Evolutionary conservation across 2,797 vertebrate genomes (phyloP).

Genomic region (Clarias pachynema): DNA sequence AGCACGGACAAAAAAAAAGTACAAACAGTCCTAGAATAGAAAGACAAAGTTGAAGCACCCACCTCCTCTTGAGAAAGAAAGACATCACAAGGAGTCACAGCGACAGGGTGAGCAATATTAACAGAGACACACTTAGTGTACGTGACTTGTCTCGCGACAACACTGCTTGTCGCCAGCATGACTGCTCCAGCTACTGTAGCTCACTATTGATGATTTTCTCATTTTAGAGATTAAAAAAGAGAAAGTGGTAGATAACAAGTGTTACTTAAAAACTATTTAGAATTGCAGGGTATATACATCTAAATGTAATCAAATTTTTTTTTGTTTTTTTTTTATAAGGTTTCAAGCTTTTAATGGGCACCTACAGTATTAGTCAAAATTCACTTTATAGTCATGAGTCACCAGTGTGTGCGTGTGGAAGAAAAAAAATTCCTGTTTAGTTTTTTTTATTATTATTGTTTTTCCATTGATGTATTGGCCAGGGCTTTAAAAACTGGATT

Average conservation of each 20-base stretch:
- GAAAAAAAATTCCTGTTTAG: too few species aligned
- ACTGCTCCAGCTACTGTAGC: neutral
- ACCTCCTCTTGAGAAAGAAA: slow-evolving; percentile 34
- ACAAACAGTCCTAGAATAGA: slow-evolving; percentile 67
- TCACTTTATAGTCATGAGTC: too few species aligned
- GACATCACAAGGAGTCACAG: slow-evolving; percentile 59
- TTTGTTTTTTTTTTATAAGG: neutral
- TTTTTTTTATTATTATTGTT: too few species aligned
- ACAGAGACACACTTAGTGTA: slow-evolving; percentile 59
- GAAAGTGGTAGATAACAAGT: neutral
- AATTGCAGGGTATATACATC: neutral
- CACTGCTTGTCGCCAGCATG: slow-evolving; percentile 52
- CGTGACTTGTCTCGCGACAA: slow-evolving; percentile 68
- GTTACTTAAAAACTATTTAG: neutral
- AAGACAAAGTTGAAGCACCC: slow-evolving; percentile 60
- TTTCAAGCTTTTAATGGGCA: neutral
- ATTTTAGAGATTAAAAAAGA: neutral
- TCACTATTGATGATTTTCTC: neutral
- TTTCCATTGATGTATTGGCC: too few species aligned
- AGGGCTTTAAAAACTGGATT: too few species aligned
- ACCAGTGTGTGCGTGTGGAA: too few species aligned
- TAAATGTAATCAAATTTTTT: neutral
- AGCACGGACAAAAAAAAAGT: slow-evolving; percentile 57
- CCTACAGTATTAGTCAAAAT: too few species aligned
- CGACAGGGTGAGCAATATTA: slow-evolving; percentile 37